phyloP scores from a whole-genome alignment of 2,797 vertebrate species.

The Ctenopoma kingsleyae region DNA sequence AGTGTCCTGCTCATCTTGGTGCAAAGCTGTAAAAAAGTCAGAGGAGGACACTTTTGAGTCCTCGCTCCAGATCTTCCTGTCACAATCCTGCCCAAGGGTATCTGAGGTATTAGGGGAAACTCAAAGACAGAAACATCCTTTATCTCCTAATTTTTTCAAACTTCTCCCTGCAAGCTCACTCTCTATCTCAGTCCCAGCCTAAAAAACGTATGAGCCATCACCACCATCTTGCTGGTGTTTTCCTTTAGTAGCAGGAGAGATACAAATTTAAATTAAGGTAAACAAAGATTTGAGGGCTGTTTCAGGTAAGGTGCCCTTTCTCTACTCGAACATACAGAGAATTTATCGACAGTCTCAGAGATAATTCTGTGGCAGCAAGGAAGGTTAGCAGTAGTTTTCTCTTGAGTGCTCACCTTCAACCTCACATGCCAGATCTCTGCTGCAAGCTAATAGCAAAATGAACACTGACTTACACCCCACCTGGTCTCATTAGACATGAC shows the following conservation, averaged over 20 bases:
- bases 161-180: conserved; percentile 9
- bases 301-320: conserved; percentile 28
- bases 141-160: conserved; percentile 6
- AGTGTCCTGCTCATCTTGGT: conserved; percentile 34
- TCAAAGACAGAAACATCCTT: conserved; percentile 37
- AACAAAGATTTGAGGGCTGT: conserved; percentile 37
- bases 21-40: conserved; percentile 23
- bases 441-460: conserved; percentile 52
- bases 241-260: conserved; percentile 27
- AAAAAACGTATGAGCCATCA: conserved; percentile 20
- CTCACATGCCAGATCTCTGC: conserved; percentile 39
- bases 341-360: conserved; percentile 21
- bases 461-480: conserved; percentile 61
- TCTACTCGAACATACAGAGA: conserved; percentile 22
- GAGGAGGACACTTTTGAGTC: conserved; percentile 28
- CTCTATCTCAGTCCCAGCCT: conserved; percentile 8
- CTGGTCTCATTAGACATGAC: conserved; percentile 68
- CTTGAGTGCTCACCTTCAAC: conserved; percentile 15
- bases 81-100: conserved; percentile 33
- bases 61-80: conserved; percentile 27
- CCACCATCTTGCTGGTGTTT: conserved; percentile 13
- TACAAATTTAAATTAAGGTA: conserved; percentile 52
- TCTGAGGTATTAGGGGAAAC: conserved; percentile 31
- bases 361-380: background rate
- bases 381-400: conserved; percentile 13